Base-by-base conservation (phyloP, 2,797 vertebrate species). In the Carapus acus region DNA sequence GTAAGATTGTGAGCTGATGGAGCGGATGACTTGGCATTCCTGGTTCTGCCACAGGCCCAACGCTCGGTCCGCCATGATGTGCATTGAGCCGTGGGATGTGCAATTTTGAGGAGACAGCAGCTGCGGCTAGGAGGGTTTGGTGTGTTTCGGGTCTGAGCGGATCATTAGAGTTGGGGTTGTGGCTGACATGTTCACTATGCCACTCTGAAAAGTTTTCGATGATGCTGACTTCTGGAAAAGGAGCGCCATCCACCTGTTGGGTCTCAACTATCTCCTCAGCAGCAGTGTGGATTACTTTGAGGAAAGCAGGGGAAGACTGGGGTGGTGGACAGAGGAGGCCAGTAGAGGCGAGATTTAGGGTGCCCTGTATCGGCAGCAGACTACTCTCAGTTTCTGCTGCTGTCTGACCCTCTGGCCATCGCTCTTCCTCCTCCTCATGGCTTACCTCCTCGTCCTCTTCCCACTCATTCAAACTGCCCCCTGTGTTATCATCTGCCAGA, bases 201-300 rank as follows among this genome's bases (percentile, higher is more conserved):
- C n/a, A n/a, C 6, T 77, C 83, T 8, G 65, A 34, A 19, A 54
- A 23, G 46, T 73, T 80, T 47, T 85, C 84, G 4, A 54, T 19
- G 34, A 69, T 59, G 22, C 45, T 69, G 2, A 71, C 54, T 24
- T 87, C 62, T 13, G 85, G 79, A 29, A 83, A 47, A 0, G 66
- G 78, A 77, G 90, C 82, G 0, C 44, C 71, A 1, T 79, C 70
- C 1, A 75, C 76, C 40, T 65, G 33, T 1, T 49, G 37, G 17
- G 57, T 43, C 5, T 65, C 5, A 1, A 14, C 40, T 14, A 67
- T 46, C 23, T 81, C 75, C 1, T 80, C 69, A 1, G 45, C 2
- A 13, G 67, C 65, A 3, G 73, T 64, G 29, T 7, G 65, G 2
- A 41, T 69, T n/a, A n/a, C n/a, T n/a, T n/a, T n/a, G 8, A 65